Percentiles rank a stretch among this genome's conserved stretches.
These are phyloP conservation scores for Hippocampus zosterae DNA, from an alignment of 2,113 vertebrate species.

Conservation along the genomic window DNA sequence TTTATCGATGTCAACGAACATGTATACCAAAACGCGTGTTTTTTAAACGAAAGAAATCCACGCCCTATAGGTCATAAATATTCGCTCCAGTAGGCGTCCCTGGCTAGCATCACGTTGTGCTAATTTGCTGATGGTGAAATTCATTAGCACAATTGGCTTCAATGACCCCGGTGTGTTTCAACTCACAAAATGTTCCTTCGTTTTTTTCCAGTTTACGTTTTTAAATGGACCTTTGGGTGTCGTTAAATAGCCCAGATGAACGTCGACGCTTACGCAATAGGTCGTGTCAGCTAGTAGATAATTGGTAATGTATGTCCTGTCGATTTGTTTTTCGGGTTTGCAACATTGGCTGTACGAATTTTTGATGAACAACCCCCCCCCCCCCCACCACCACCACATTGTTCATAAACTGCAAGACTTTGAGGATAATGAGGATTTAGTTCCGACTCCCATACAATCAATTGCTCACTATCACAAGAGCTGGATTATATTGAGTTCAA, in stretches of 20 bases:
- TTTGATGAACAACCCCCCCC: too few species aligned
- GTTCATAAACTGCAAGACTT: not conserved
- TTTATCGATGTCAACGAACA: not conserved
- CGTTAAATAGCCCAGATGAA: accelerated
- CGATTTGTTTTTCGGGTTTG: not conserved
- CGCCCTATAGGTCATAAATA: not conserved
- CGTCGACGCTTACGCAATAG: not conserved
- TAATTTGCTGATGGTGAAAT: not conserved
- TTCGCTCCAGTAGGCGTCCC: not conserved
- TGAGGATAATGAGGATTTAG: not conserved
- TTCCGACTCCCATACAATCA: too few species aligned
- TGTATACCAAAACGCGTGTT: not conserved
- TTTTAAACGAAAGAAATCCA: not conserved
- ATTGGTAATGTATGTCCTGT: constrained; percentile 2
- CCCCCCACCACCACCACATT: too few species aligned
- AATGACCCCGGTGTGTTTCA: not conserved
- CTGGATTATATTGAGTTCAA: too few species aligned
- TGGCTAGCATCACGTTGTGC: constrained; percentile 21
- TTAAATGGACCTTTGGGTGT: accelerated
- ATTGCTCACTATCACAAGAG: too few species aligned
- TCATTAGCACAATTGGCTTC: not conserved
- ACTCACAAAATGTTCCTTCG: accelerated
- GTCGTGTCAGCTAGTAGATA: constrained; percentile 3
- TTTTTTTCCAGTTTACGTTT: too few species aligned
- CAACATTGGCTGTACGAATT: not conserved